These are phyloP conservation scores for Ariolimax columbianus DNA, from an alignment of 2,888 invertebrate species.

Conservation along the genomic window DNA sequence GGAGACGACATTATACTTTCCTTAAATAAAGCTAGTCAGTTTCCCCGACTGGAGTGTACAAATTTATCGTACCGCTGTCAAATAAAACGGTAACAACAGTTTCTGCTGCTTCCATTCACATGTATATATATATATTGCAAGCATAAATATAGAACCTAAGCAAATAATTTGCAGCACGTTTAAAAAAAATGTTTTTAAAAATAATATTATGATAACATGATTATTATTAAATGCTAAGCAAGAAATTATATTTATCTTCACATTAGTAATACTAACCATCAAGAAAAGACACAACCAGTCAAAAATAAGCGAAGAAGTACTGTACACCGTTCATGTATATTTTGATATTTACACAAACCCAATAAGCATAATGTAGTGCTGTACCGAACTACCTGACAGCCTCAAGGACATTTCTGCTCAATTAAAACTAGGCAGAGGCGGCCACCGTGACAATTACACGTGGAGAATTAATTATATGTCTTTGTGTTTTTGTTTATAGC, in stretches of 20 bases:
- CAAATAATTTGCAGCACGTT: neutral
- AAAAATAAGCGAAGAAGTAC: neutral
- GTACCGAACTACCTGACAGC: neutral
- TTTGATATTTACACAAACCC: conserved; percentile 28
- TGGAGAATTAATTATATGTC: neutral
- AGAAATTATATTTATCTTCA: neutral
- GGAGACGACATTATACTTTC: conserved; percentile 2
- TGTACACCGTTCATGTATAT: neutral
- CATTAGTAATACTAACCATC: neutral
- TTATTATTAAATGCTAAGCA: neutral
- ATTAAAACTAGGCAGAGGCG: neutral
- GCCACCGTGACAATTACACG: neutral
- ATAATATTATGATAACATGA: neutral
- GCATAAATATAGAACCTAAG: neutral
- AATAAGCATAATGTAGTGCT: neutral
- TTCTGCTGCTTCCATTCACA: neutral
- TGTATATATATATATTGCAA: neutral
- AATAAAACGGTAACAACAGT: neutral
- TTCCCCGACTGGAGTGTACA: neutral
- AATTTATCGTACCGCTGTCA: neutral
- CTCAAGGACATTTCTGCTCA: conserved; percentile 1
- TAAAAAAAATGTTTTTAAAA: neutral
- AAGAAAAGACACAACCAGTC: neutral
- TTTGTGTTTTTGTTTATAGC: too few species aligned
- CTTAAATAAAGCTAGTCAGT: neutral